Base-by-base conservation (phyloP, 1,140 invertebrate species). In the Temnothorax curvispinosus region DNA sequence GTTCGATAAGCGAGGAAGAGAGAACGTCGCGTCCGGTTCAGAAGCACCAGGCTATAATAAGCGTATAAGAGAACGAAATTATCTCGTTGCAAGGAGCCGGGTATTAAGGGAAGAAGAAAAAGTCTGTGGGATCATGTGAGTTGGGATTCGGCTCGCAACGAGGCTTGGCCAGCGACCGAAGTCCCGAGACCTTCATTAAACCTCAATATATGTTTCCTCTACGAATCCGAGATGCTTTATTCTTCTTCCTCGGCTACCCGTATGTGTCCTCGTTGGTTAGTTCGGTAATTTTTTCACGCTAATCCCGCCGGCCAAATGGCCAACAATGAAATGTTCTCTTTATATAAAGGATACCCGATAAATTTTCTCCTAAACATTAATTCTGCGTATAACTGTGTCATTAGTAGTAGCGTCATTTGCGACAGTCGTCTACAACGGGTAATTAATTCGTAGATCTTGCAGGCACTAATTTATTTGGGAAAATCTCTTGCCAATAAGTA, bases 121-220 rank as follows among this genome's bases (percentile, higher is more conserved):
- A 47, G 58, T n/a, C n/a, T 13, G 13, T 47, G n/a, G 44, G n/a
- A 77, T 32, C 4, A 76, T 35, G 58, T 64, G 52, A 21, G 32
- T 85, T 44, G 56, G 56, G 60, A 27, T 84, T 58, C 27, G 44
- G 35, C 32, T n/a, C n/a, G 32, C 41, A 60, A 64, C n/a, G 41
- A 58, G n/a, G 35, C 5, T 65, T n/a, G 69, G 41, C 18, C 18
- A 9, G 11, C 47, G 47, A 47, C 64, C 41, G n/a, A 84, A 84
- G 47, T 44, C 47, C 21, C 35, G 32, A 54, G 81, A 85, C 71
- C 58, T 77, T 76, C 44, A 85, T 85, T 85, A 77, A 85, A 85
- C 58, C 47, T 35, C 60, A 54, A 85, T 85, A 77, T 85, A 58
- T 77, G 47, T 76, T 74, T 77, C 8, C 5, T 44, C 11, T 75